These are phyloP conservation scores for Bufotes viridis DNA, from an alignment of 2,797 vertebrate species.

Conservation along the genomic window DNA sequence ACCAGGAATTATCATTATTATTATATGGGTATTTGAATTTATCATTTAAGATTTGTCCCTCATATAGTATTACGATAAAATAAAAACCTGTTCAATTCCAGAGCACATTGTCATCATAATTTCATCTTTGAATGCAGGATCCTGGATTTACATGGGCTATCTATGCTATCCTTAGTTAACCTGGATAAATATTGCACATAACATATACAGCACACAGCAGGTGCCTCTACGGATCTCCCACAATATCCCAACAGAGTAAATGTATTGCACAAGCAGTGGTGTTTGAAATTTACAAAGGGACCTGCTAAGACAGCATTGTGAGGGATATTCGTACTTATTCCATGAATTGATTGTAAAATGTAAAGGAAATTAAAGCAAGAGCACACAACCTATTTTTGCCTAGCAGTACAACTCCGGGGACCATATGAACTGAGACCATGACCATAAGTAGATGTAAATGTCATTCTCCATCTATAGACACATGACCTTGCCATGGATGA, in stretches of 20 bases:
- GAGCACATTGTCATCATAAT: not conserved
- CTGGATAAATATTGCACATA: conserved; percentile 15
- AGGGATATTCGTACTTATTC: not conserved
- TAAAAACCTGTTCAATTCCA: not conserved
- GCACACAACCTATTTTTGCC: not conserved
- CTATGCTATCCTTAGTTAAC: not conserved
- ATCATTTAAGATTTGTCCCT: too few species aligned
- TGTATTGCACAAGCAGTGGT: not conserved
- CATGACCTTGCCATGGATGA: conserved; percentile 19
- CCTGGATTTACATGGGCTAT: not conserved
- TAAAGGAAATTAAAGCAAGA: not conserved
- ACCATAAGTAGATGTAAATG: conserved; percentile 17
- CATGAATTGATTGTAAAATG: conserved; percentile 1
- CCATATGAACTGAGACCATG: not conserved
- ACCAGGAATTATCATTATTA: too few species aligned
- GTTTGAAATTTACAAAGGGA: conserved; percentile 38
- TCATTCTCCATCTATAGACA: conserved; percentile 27
- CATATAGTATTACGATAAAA: too few species aligned
- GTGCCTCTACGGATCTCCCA: not conserved
- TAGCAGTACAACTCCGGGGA: not conserved
- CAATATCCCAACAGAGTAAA: not conserved
- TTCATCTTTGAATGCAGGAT: not conserved
- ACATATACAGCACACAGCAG: not conserved
- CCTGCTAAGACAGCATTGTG: not conserved
- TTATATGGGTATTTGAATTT: too few species aligned